phyloP scores from a whole-genome alignment of 2,888 invertebrate species.

The Rhagonycha fulva region DNA sequence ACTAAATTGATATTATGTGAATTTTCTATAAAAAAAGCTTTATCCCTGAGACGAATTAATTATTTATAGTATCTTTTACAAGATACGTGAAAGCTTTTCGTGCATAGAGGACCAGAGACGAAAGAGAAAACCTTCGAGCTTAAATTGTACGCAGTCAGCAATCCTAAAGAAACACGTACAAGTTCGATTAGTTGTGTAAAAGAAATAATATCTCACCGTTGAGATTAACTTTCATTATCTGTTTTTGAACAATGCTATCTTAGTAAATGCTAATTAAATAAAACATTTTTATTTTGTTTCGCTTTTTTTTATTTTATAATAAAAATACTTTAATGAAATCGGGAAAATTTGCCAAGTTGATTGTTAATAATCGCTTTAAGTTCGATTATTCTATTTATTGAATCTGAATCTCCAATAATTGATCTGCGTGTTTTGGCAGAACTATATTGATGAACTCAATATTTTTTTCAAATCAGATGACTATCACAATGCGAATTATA shows the following conservation, averaged over 20 bases:
- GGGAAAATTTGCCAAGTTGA: no score
- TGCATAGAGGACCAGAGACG: neutral
- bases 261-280: neutral
- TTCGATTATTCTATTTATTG: no score
- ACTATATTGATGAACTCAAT: no score
- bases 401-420: no score
- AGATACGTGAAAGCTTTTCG: neutral
- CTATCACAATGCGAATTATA: no score
- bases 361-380: neutral
- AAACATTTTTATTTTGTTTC: neutral
- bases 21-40: neutral
- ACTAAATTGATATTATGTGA: neutral
- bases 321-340: neutral
- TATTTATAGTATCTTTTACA: neutral
- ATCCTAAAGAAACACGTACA: constrained; percentile 15
- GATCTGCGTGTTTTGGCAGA: no score
- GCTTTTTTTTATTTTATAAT: neutral
- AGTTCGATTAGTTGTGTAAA: constrained; percentile 19
- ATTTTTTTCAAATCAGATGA: no score
- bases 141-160: constrained; percentile 8
- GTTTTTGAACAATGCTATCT: neutral
- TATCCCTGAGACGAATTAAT: neutral
- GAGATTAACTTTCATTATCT: neutral
- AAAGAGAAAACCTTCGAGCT: neutral
- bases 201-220: constrained; percentile 14